Conservation (phyloP, 2,113 vertebrate species). For the Calyptomena viridis region DNA sequence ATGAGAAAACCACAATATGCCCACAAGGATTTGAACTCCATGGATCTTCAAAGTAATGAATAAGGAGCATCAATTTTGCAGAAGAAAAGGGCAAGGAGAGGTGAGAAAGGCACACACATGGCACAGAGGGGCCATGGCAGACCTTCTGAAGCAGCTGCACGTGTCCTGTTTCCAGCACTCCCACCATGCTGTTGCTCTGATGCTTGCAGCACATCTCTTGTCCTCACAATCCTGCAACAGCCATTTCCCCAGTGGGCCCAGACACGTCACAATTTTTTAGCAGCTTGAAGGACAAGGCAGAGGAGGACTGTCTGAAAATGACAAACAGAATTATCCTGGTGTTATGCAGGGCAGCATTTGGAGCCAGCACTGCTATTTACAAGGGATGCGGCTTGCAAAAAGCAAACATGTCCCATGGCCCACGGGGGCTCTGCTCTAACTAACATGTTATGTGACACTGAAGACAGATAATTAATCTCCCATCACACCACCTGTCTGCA, state of each 20-base stretch:
- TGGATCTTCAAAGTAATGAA: neutral
- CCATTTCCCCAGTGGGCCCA: slow-evolving; percentile 16
- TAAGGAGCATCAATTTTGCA: neutral
- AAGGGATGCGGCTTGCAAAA: slow-evolving; percentile 43
- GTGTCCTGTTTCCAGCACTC: neutral
- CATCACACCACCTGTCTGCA: slow-evolving; percentile 62
- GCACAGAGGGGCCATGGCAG: neutral
- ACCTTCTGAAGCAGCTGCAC: neutral
- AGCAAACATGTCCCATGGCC: slow-evolving; percentile 64
- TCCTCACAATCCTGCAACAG: neutral
- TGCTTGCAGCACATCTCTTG: neutral
- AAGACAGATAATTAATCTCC: slow-evolving; percentile 74
- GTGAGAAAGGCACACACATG: neutral
- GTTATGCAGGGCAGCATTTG: slow-evolving; percentile 55
- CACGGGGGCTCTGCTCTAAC: slow-evolving; percentile 25
- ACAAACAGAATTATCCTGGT: slow-evolving; percentile 71
- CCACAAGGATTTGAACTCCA: neutral
- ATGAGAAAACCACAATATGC: neutral
- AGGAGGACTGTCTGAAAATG: slow-evolving; percentile 69
- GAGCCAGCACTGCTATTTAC: slow-evolving; percentile 68
- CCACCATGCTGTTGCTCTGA: neutral
- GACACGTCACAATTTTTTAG: slow-evolving; percentile 51
- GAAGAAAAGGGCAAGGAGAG: neutral
- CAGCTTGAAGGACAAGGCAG: slow-evolving; percentile 8
- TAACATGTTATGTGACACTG: slow-evolving; percentile 43